Conservation (phyloP, 1,140 invertebrate genomes). For the Drosophila chauvacae region DNA sequence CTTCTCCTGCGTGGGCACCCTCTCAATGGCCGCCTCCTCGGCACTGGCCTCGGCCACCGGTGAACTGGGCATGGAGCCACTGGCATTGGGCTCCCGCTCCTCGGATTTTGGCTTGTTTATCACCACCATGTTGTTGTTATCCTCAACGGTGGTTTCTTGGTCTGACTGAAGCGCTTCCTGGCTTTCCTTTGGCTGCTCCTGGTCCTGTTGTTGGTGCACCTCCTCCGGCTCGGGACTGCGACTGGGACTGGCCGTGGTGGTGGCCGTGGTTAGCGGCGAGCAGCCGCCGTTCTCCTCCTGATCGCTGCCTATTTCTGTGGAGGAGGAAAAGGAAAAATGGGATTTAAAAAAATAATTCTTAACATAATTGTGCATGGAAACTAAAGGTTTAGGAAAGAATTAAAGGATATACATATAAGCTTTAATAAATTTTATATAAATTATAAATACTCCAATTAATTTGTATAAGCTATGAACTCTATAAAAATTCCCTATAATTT, state of each 20-base stretch:
- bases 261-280: slow-evolving; percentile 69
- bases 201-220: slow-evolving; percentile 10
- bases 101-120: slow-evolving; percentile 58
- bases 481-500: too few relatives aligned
- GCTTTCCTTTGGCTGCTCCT: slow-evolving; percentile 72
- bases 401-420: too few relatives aligned
- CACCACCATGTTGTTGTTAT: slow-evolving; percentile 75
- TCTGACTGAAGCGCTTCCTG: slow-evolving; percentile 70
- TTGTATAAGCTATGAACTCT: too few relatives aligned
- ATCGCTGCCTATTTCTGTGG: slow-evolving; percentile 72
- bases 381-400: background rate
- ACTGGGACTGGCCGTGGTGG: slow-evolving; percentile 70
- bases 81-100: slow-evolving; percentile 31
- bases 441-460: too few relatives aligned
- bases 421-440: too few relatives aligned
- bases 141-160: slow-evolving; percentile 86
- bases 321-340: background rate
- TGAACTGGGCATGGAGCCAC: slow-evolving; percentile 53
- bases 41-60: slow-evolving; percentile 87
- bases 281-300: slow-evolving; percentile 81
- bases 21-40: slow-evolving; percentile 84
- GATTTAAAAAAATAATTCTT: background rate
- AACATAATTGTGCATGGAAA: background rate
- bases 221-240: slow-evolving; percentile 57
- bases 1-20: slow-evolving; percentile 30